A percentile compares a stretch with the other conserved stretches of the same genome.
These are phyloP conservation scores for Pocillopora damicornis DNA, from an alignment of 64 coral and sea anemone genomes.

Conservation along the genomic window DNA sequence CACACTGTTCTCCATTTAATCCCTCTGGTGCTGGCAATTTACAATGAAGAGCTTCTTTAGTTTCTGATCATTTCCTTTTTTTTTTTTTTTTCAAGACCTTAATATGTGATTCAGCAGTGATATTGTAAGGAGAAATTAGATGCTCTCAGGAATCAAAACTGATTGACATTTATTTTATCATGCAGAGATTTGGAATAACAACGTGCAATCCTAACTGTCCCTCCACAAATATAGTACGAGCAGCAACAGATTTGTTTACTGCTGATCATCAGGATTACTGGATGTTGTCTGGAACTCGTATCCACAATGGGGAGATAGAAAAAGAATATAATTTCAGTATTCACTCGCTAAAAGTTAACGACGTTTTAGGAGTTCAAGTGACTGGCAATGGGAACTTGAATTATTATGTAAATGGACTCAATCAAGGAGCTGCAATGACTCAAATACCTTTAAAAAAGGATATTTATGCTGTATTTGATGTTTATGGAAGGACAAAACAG, in stretches of 20 bases:
- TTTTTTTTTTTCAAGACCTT: no score
- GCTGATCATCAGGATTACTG: constrained; percentile 82
- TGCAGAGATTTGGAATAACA: constrained; percentile 93
- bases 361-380: constrained; percentile 81
- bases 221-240: constrained; percentile 66
- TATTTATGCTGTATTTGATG: constrained; percentile 93
- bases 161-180: background rate
- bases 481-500: constrained; percentile 96
- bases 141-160: background rate
- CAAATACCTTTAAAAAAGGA: constrained; percentile 82
- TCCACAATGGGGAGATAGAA: constrained; percentile 93
- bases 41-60: no score
- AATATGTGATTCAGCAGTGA: no score
- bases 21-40: no score
- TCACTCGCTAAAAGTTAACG: constrained; percentile 79
- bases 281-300: constrained; percentile 86
- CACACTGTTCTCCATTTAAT: no score
- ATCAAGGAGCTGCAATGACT: constrained; percentile 75
- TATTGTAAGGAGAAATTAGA: background rate
- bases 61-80: no score
- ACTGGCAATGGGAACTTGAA: constrained; percentile 71
- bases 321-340: constrained; percentile 92
- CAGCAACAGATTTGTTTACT: constrained; percentile 92
- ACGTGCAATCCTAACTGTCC: constrained; percentile 85
- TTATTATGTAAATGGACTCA: constrained; percentile 81